Evolutionary conservation across 35 echinoderm and acorn worm genomes (phyloP).

Genomic region (Ophiothrix spiculata): DNA sequence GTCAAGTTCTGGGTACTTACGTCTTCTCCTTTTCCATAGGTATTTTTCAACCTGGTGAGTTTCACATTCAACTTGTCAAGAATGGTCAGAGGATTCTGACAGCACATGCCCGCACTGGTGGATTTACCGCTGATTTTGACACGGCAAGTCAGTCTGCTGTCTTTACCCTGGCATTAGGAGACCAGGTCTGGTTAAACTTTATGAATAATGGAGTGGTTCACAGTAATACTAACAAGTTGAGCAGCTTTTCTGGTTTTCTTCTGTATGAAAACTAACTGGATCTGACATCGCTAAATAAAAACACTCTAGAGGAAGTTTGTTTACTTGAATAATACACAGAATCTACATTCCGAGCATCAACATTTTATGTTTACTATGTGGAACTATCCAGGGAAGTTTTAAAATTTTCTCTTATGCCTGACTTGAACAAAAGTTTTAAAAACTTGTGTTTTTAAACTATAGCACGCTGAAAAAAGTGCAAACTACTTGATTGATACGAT

Average conservation of each 20-base stretch:
- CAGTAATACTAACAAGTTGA: neutral
- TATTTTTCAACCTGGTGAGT: neutral
- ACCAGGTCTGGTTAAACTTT: neutral
- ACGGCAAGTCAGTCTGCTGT: neutral
- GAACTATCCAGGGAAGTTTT: no score
- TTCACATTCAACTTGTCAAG: neutral
- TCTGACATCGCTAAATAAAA: no score
- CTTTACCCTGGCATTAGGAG: neutral
- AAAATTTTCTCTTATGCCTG: no score
- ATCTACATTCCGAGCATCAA: no score
- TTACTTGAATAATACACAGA: no score
- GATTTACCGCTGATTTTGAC: neutral
- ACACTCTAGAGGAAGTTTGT: no score
- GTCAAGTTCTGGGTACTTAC: neutral
- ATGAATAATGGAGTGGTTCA: neutral
- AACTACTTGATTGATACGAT: no score
- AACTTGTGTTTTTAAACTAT: no score
- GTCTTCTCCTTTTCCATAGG: neutral
- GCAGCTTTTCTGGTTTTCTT: neutral
- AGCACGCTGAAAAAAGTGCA: no score
- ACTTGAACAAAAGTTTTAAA: no score
- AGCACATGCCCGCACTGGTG: neutral
- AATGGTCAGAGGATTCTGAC: neutral
- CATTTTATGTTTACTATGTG: no score
- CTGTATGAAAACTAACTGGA: slow-evolving; percentile 6